phyloP scores from a whole-genome alignment of 1,140 invertebrate species.

The Bombus waltoni region DNA sequence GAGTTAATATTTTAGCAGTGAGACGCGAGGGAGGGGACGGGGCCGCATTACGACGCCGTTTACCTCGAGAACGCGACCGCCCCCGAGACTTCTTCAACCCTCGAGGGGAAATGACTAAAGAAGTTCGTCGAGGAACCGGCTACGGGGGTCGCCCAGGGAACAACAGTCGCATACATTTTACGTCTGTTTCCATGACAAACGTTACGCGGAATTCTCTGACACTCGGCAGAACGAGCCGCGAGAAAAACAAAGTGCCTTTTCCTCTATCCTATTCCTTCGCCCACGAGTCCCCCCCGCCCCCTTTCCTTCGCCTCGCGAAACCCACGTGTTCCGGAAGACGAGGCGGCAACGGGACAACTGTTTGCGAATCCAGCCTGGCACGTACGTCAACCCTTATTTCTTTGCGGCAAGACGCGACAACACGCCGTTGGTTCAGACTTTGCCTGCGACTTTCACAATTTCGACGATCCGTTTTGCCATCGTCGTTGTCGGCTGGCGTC shows the following conservation, averaged over 20 bases:
- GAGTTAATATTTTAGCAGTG: conserved; percentile 70
- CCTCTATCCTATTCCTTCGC: background rate
- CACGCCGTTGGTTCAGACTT: background rate
- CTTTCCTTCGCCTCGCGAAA: too few species aligned
- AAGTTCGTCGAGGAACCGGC: conserved; percentile 50
- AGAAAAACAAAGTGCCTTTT: conserved; percentile 65
- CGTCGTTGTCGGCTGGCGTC: conserved; percentile 18
- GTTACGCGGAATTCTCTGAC: conserved; percentile 64
- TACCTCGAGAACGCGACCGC: conserved; percentile 16
- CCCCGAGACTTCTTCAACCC: background rate
- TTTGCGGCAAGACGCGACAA: background rate
- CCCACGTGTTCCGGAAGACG: background rate
- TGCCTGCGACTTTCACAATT: conserved; percentile 42
- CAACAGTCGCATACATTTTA: conserved; percentile 67
- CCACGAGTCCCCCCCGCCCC: too few species aligned
- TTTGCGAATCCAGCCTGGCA: conserved; percentile 41
- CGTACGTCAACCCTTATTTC: conserved; percentile 48
- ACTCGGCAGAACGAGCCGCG: conserved; percentile 58
- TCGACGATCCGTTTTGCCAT: conserved; percentile 52
- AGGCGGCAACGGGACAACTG: conserved; percentile 16
- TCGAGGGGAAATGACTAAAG: conserved; percentile 56
- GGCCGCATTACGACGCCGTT: conserved; percentile 42
- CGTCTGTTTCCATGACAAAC: conserved; percentile 70
- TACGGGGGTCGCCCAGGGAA: conserved; percentile 15
- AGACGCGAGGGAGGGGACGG: background rate